Evolutionary conservation across 2,888 invertebrate species (phyloP).

Genomic region (Plusia festucae): DNA sequence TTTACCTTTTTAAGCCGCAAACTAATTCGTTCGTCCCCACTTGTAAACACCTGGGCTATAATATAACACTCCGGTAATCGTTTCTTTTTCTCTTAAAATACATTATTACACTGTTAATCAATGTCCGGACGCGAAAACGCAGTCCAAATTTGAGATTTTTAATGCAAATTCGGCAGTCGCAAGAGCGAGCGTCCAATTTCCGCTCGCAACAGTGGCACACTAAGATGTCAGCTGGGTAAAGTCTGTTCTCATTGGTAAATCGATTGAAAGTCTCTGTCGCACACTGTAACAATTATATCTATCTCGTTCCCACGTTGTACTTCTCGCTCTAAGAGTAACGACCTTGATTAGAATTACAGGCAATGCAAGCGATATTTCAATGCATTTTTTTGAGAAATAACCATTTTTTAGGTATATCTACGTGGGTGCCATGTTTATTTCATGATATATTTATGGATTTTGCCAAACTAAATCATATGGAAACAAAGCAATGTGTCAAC

Average conservation of each 20-base stretch:
- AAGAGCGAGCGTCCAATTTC: conserved; percentile 75
- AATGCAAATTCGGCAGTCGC: conserved; percentile 65
- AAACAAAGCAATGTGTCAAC: conserved; percentile 85
- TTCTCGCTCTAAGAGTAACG: conserved; percentile 75
- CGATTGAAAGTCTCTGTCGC: conserved; percentile 79
- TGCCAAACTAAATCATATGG: conserved; percentile 78
- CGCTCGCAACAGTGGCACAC: conserved; percentile 79
- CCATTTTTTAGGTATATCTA: conserved; percentile 42
- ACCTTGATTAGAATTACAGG: conserved; percentile 75
- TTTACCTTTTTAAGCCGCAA: conserved; percentile 81
- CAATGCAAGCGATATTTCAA: conserved; percentile 51
- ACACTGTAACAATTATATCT: conserved; percentile 69
- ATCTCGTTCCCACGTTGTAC: conserved; percentile 66
- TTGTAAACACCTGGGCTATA: conserved; percentile 86
- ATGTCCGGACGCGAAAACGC: conserved; percentile 83
- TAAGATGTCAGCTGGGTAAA: conserved; percentile 86
- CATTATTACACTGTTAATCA: conserved; percentile 87
- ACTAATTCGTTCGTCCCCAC: conserved; percentile 81
- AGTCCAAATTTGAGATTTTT: conserved; percentile 80
- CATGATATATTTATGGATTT: conserved; percentile 38
- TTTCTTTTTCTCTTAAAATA: conserved; percentile 89
- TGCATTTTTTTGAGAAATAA: conserved; percentile 24
- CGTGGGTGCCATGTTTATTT: conserved; percentile 34
- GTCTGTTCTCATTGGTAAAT: conserved; percentile 85
- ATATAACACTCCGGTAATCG: conserved; percentile 87